Conservation (phyloP, 2,797 vertebrate species). For the Monodelphis domestica region DNA sequence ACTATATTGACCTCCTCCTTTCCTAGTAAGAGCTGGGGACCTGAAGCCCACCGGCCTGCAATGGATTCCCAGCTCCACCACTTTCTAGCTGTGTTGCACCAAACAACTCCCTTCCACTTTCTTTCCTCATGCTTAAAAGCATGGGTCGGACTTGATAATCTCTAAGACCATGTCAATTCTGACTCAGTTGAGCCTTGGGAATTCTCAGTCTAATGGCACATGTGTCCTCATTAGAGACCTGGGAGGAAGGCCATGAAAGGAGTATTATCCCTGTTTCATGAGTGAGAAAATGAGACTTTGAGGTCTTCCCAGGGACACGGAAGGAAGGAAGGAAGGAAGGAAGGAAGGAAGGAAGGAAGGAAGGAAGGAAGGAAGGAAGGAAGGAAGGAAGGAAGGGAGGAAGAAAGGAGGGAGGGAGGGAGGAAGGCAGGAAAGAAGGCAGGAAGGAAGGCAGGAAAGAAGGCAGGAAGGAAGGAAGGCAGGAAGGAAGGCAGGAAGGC, state of each 20-base stretch:
- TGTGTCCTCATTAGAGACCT: background rate
- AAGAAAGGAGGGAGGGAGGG: too few relatives aligned
- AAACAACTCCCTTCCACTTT: background rate
- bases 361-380: too few relatives aligned
- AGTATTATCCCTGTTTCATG: background rate
- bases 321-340: too few relatives aligned
- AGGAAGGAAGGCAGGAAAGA: too few relatives aligned
- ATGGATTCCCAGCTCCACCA: background rate
- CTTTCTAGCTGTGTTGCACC: background rate
- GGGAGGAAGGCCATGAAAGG: background rate
- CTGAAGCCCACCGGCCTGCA: background rate
- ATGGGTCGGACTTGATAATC: background rate
- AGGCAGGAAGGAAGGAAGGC: too few relatives aligned
- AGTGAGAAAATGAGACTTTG: background rate
- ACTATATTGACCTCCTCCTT: background rate
- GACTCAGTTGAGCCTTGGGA: background rate
- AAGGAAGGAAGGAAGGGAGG: too few relatives aligned
- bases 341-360: too few relatives aligned
- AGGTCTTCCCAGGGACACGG: background rate
- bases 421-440: too few relatives aligned
- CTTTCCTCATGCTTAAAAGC: background rate
- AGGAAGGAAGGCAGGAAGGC: background rate
- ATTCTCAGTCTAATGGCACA: background rate
- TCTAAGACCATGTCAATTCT: background rate
- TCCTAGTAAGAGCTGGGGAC: background rate